Percentiles rank a stretch among this genome's conserved stretches.
Conservation (phyloP, 1,140 invertebrate species). For the Halesus radiatus region DNA sequence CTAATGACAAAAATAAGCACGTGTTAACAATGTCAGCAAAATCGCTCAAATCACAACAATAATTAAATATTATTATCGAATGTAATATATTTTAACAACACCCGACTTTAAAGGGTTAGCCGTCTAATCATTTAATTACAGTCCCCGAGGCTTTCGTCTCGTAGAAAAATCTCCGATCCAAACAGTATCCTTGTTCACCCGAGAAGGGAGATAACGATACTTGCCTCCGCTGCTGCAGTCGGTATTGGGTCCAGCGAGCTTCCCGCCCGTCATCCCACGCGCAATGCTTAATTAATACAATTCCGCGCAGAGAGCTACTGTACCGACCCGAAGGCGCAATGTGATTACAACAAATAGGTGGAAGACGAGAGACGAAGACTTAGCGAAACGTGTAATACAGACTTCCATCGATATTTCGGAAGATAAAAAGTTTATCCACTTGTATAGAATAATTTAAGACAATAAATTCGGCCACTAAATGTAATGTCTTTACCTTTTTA, state of each 20-base stretch:
- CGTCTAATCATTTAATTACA: conserved; percentile 5
- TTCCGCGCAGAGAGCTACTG: conserved; percentile 28
- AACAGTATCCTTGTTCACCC: conserved; percentile 10
- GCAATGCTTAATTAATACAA: conserved; percentile 18
- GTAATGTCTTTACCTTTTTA: no score
- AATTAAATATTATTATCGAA: no score
- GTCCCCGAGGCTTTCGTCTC: not conserved
- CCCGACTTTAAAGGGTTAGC: not conserved
- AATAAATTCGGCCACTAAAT: no score
- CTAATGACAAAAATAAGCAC: no score
- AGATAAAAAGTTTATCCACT: no score
- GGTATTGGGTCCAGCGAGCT: not conserved
- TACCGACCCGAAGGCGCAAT: conserved; percentile 19
- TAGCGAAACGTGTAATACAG: not conserved
- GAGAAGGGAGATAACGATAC: conserved; percentile 6
- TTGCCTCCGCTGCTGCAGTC: not conserved
- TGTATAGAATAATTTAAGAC: no score
- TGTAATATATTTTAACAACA: no score
- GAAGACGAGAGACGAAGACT: not conserved
- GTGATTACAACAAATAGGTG: conserved; percentile 44
- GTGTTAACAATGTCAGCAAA: no score
- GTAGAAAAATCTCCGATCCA: not conserved
- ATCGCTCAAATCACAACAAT: no score
- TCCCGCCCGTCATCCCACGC: conserved; percentile 22
- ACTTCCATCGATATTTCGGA: not conserved